These are phyloP conservation scores for Zaprionus taronus DNA, from an alignment of 1,140 invertebrate genomes.

Conservation along the genomic window DNA sequence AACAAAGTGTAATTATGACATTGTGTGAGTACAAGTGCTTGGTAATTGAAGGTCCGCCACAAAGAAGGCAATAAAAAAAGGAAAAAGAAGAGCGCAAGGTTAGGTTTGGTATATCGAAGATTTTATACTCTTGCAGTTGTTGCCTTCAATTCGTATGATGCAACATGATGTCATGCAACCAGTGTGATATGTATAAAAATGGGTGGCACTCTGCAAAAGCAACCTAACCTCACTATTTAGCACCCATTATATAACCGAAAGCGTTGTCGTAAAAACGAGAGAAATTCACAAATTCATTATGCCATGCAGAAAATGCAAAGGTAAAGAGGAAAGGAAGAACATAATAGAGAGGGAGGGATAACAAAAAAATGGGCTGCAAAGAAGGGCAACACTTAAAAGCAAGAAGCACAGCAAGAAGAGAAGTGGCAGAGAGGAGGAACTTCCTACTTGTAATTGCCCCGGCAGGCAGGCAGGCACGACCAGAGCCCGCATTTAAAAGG, in stretches of 20 bases:
- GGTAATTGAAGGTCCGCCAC: conserved; percentile 32
- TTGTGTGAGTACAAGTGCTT: conserved; percentile 25
- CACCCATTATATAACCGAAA: conserved; percentile 16
- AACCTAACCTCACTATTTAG: conserved; percentile 8
- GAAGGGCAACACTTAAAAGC: conserved; percentile 41
- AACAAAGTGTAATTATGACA: conserved; percentile 39
- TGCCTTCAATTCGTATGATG: too few relatives aligned
- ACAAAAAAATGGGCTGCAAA: conserved; percentile 25
- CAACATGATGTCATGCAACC: too few relatives aligned
- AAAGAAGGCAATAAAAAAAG: background rate
- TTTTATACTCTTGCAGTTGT: background rate
- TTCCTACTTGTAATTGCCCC: conserved; percentile 31
- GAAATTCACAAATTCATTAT: conserved; percentile 33
- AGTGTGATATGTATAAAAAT: too few relatives aligned
- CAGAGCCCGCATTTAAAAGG: conserved; percentile 39
- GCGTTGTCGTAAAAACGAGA: conserved; percentile 8
- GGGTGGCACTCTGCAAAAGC: background rate
- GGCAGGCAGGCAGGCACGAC: conserved; percentile 9
- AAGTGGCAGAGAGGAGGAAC: background rate
- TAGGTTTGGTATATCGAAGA: background rate
- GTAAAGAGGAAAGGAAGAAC: background rate
- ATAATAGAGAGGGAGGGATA: background rate
- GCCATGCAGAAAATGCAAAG: conserved; percentile 32
- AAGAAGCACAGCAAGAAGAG: conserved; percentile 1
- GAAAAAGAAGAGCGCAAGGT: background rate